Evolutionary conservation across 1,140 invertebrate species (phyloP), one percentile per base, ranked within the genome.

Genomic region (Leptinotarsa texana): DNA sequence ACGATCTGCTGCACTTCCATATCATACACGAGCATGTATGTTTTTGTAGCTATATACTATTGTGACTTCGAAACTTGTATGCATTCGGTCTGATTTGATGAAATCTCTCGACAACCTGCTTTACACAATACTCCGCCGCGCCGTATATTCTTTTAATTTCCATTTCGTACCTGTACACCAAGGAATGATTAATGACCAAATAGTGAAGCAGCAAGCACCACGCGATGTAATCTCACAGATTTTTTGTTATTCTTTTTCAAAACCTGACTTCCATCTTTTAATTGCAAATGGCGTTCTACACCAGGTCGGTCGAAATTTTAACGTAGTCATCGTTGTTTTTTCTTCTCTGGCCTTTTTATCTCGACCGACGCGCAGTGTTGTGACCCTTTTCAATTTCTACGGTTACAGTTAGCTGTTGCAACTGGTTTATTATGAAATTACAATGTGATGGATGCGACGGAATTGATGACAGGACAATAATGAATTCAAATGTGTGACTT

Each of bases 241-340:
- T 63, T 42, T 69, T 63, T 75, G 51, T 74, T 75, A 69, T 65
- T 78, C 69, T 73, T 76, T 18, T 69, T 69, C 27, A 57, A 70
- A 70, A 18, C 47, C 21, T 49, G 42, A 70, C 69, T 70, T 72
- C 77, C 76, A 79, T 79, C 75, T 78, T 77, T 74, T 79, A 79
- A 79, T 79, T 79, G 75, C 78, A 79, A 79, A 79, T 79, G 78
- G 78, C 78, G 78, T 77, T 69, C 67, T 71, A 67, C 74, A 62
- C 61, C 57, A 71, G 27, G 68, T 42, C 65, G 67, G 22, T 65
- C 67, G 63, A 24, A 74, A 68, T 74, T 74, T 74, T 15, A 21
- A 62, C 61, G 17, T n/a, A 62, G 61, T 33, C 66, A 27, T 68
- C 27, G 22, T 24, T 21, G 42, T 73, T 24, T 27, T 66, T 67